Evolutionary conservation across 2,113 vertebrate species (phyloP).

Genomic region (Epinephelus fuscoguttatus): DNA sequence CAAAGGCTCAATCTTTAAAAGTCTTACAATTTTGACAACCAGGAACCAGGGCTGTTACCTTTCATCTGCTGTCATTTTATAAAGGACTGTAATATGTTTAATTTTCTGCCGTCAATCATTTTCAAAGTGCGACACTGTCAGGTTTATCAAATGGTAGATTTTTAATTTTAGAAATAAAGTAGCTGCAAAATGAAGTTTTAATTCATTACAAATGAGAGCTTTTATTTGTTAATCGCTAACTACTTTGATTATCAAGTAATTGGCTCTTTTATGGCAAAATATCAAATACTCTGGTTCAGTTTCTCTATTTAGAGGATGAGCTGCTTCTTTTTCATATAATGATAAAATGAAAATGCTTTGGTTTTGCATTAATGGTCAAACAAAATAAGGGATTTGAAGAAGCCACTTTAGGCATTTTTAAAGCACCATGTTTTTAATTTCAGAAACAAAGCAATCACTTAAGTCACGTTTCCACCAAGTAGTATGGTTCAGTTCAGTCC

Average conservation of each 20-base stretch:
- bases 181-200: background rate
- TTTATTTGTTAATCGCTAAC: background rate
- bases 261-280: background rate
- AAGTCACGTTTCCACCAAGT: no score
- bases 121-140: background rate
- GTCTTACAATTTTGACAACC: background rate
- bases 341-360: no score
- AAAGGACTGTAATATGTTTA: background rate
- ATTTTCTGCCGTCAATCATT: constrained; percentile 16
- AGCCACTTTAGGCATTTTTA: background rate
- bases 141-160: background rate
- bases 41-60: background rate
- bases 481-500: no score
- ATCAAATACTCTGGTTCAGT: background rate
- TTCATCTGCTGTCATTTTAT: constrained; percentile 27
- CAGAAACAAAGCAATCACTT: background rate
- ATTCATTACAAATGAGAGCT: background rate
- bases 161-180: constrained; percentile 27
- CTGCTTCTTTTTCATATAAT: background rate
- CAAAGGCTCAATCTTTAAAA: constrained; percentile 16
- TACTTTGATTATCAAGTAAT: background rate
- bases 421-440: background rate
- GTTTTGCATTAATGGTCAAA: background rate
- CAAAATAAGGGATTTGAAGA: background rate
- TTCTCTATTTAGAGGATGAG: background rate